Evolutionary conservation across 2,113 vertebrate genomes (phyloP), one percentile per base, ranked within the genome.

Genomic region (Meles meles): DNA sequence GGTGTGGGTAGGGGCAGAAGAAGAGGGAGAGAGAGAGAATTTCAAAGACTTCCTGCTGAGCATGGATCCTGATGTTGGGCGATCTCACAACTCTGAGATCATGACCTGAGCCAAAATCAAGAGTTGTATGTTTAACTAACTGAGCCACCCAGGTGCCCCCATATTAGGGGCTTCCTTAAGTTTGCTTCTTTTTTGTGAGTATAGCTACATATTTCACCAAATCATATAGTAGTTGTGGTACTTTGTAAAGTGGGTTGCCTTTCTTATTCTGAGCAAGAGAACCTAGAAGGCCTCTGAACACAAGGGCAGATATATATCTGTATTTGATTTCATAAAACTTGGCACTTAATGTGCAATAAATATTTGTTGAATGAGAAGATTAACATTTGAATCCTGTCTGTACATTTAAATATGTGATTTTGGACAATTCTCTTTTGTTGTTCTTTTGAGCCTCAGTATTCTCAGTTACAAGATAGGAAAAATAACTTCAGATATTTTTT

Each of bases 371-470:
- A 42, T 67, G 31, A 63, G 55, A 90, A 92, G 47, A 65, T 92
- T 57, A 87, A 65, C 23, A 79, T 89, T 92, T 93, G 57, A 92
- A 49, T 89, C 39, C 15, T 71, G 0, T 49, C 42, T 83, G 0
- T 88, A 14, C 69, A 25, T 90, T 86, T 94, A 91, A 65, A 49
- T 69, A 94, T 95, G 18, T 93, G 92, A 77, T 52, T 89, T 92
- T 89, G 49, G 65, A 69, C 34, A 95, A 0, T 94, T 82, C 23
- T 44, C 21, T 14, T 83, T 23, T 7, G 63, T 91, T 91, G 74
- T 42, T 23, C 92, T 87, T 95, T 37, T 82, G 65, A 88, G 9
- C 42, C 65, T 92, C 47, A 65, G 4, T 89, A 63, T 92, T 88
- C 15, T 93, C 2, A 80, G 29, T 25, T 72, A 27, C 81, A 83